Conservation (phyloP, 1,140 invertebrate species). For the Musca vetustissima region DNA sequence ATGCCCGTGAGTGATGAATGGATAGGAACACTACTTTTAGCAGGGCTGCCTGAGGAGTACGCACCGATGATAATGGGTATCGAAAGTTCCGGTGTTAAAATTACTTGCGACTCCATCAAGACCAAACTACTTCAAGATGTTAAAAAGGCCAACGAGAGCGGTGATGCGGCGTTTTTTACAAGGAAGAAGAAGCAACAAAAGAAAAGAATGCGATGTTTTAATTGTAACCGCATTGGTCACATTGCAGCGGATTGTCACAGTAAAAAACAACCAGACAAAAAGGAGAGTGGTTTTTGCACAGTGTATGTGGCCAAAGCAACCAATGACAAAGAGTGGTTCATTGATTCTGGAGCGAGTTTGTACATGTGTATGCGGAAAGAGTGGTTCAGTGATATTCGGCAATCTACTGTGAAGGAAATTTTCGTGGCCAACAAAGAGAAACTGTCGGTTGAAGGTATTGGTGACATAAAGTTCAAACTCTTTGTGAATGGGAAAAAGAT, state of each 20-base stretch:
- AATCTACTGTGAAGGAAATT: neutral
- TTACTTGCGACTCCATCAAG: neutral
- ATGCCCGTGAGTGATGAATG: too few relatives aligned
- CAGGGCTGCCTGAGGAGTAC: too few relatives aligned
- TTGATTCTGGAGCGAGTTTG: neutral
- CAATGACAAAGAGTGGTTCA: neutral
- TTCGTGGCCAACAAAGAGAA: neutral
- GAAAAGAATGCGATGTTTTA: slow-evolving; percentile 9
- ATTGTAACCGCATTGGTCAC: slow-evolving; percentile 1
- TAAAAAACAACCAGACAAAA: neutral
- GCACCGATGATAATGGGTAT: slow-evolving; percentile 45
- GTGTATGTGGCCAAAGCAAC: neutral
- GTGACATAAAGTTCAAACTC: neutral
- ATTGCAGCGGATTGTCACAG: neutral
- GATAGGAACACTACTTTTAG: too few relatives aligned
- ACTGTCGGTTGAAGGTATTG: neutral
- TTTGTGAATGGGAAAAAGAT: neutral
- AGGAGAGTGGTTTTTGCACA: slow-evolving; percentile 1
- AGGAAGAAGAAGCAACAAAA: neutral
- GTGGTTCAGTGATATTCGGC: neutral
- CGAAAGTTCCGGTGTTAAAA: slow-evolving; percentile 5
- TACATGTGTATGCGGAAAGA: neutral
- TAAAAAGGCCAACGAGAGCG: neutral
- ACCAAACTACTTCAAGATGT: neutral
- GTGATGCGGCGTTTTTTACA: neutral